Evolutionary conservation across 2,797 vertebrate genomes (phyloP), one percentile per base, ranked within the genome.

Genomic region (Rhynchonycteris naso): DNA sequence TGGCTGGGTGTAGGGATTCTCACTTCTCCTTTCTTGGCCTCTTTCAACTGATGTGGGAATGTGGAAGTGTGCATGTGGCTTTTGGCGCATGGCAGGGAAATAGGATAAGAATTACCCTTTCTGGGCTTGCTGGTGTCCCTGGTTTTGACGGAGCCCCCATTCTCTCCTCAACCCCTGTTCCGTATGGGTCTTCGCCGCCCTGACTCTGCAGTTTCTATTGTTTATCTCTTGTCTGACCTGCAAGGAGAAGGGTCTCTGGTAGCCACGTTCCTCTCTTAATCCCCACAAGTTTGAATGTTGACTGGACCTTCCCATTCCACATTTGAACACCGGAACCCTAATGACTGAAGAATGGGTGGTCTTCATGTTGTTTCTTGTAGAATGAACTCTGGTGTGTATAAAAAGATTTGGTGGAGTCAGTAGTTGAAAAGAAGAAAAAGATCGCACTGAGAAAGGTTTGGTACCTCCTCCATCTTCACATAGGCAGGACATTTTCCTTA

Each of bases 131-230:
- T 52, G 75, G 33, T 30, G 52, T 72, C 80, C 86, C 56, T 16
- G 24, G 85, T 52, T 87, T 90, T 56, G 83, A 79, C 82, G 61
- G 43, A 71, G 72, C 47, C 59, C 82, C 79, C 38, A 43, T 61
- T 28, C 47, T 90, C n/a, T 65, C 30, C 59, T 71, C 58, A 28
- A 43, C 71, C 54, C 14, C 6, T 50, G 19, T 68, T 87, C 79
- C n/a, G 19, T 30, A 21, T 83, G 90, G 71, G 79, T 95, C 88
- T 85, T 43, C 7, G 92, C 28, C 75, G 13, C 7, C 19, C 74
- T 97, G 96, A 96, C 96, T 83, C 52, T 54, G 96, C 97, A 91
- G 84, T 96, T 97, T 88, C 97, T 93, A 56, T 0, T 96, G 54
- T 81, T 93, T 78, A n/a, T 95, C 90, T 92, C 88, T 50, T 78